phyloP scores from a whole-genome alignment of 1,140 invertebrate species.

The Neodiprion pinetum region DNA sequence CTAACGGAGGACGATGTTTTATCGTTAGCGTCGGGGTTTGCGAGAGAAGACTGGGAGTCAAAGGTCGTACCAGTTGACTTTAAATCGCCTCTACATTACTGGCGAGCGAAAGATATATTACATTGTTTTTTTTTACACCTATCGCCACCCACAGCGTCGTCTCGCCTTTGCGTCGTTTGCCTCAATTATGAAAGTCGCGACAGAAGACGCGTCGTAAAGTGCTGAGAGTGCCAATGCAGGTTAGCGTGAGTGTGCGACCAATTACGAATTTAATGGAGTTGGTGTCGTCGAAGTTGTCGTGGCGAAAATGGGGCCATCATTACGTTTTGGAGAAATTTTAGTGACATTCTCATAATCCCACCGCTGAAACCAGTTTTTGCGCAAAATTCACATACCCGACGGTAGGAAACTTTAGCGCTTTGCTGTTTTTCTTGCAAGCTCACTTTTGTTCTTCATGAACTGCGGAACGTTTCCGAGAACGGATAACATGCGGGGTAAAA shows the following conservation, averaged over 20 bases:
- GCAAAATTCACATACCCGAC: too few relatives aligned
- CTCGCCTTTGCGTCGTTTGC: background rate
- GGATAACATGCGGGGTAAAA: background rate
- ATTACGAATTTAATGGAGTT: too few relatives aligned
- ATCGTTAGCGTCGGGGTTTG: conserved; percentile 11
- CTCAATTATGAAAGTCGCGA: background rate
- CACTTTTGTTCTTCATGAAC: too few relatives aligned
- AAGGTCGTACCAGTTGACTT: background rate
- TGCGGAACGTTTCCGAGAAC: background rate
- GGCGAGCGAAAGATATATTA: background rate
- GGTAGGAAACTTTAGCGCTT: too few relatives aligned
- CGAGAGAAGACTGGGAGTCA: conserved; percentile 24
- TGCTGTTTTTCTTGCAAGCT: too few relatives aligned
- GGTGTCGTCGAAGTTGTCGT: too few relatives aligned
- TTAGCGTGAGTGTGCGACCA: too few relatives aligned
- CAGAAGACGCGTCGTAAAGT: background rate
- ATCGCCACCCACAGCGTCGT: background rate
- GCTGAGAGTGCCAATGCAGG: background rate
- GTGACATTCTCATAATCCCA: too few relatives aligned
- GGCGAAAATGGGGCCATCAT: too few relatives aligned
- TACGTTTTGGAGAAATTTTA: too few relatives aligned
- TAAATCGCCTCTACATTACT: conserved; percentile 1
- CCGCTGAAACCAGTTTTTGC: too few relatives aligned
- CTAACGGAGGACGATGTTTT: too few relatives aligned
- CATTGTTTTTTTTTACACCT: background rate